Evolutionary conservation across 2,888 invertebrate species (phyloP).

Genomic region (Smittia sp.): DNA sequence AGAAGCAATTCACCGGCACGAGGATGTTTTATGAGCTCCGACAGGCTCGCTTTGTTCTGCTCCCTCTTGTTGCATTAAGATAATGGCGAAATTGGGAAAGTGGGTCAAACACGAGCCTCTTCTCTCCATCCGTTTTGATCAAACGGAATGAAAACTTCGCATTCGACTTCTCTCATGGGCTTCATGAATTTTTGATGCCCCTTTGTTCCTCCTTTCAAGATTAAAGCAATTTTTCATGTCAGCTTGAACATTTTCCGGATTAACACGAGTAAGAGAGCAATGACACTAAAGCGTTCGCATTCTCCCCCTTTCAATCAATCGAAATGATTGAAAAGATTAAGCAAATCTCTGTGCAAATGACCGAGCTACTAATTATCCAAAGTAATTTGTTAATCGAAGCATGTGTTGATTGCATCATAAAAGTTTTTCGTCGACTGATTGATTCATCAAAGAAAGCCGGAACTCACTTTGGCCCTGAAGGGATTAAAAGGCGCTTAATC

Average conservation of each 20-base stretch:
- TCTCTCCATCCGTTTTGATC: slow-evolving; percentile 14
- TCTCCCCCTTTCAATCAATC: slow-evolving; percentile 18
- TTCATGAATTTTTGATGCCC: slow-evolving; percentile 19
- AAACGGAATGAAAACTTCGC: slow-evolving; percentile 15
- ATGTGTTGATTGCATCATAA: slow-evolving; percentile 28
- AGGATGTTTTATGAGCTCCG: slow-evolving; percentile 17
- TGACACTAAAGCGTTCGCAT: neutral
- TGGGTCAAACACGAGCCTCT: slow-evolving; percentile 9
- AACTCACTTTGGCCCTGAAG: neutral
- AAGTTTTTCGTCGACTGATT: slow-evolving; percentile 1
- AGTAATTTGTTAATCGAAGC: slow-evolving; percentile 20
- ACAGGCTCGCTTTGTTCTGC: neutral
- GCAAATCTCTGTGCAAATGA: neutral
- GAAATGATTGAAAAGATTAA: slow-evolving; percentile 20
- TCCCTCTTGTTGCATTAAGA: slow-evolving; percentile 16
- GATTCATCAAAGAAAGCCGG: neutral
- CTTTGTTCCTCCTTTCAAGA: neutral
- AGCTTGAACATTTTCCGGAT: neutral
- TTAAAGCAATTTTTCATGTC: slow-evolving; percentile 20
- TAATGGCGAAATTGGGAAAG: neutral
- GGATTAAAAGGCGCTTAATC: slow-evolving; percentile 27
- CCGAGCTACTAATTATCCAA: neutral
- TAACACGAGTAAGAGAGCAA: neutral
- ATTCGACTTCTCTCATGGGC: neutral
- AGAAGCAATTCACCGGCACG: slow-evolving; percentile 4